A percentile compares a stretch with the other conserved stretches of the same genome.
Evolutionary conservation across 2,113 vertebrate genomes (phyloP).

Genomic region (Brevimyrus niger): DNA sequence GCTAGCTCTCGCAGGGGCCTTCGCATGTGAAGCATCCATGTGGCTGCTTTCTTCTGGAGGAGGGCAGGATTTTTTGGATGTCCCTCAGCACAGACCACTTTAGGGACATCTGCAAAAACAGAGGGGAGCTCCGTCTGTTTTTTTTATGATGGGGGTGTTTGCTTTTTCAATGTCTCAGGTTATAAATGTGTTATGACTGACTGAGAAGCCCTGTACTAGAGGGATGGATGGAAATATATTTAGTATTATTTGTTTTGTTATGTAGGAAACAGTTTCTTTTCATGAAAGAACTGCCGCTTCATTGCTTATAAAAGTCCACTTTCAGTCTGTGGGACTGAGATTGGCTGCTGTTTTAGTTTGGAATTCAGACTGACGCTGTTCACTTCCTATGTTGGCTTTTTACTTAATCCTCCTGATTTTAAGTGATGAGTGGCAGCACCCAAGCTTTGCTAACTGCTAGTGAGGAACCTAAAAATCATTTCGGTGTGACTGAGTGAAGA

Average conservation of each 20-base stretch:
- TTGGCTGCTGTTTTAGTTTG: no score
- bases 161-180: neutral
- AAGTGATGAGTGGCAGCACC: neutral
- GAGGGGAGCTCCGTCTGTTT: neutral
- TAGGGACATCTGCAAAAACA: neutral
- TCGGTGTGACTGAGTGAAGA: neutral
- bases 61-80: neutral
- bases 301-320: neutral
- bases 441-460: neutral
- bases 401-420: neutral
- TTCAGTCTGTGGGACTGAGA: neutral
- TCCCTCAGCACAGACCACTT: neutral
- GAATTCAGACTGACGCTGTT: neutral
- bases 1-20: neutral
- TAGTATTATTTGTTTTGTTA: neutral
- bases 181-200: neutral
- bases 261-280: neutral
- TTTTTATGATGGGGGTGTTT: neutral
- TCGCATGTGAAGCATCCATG: neutral
- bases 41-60: neutral
- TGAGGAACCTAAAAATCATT: neutral
- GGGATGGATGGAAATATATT: neutral
- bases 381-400: neutral
- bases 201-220: neutral
- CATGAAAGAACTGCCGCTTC: neutral